Conservation (phyloP, 2,113 vertebrate species). For the Bolborhynchus lineola region DNA sequence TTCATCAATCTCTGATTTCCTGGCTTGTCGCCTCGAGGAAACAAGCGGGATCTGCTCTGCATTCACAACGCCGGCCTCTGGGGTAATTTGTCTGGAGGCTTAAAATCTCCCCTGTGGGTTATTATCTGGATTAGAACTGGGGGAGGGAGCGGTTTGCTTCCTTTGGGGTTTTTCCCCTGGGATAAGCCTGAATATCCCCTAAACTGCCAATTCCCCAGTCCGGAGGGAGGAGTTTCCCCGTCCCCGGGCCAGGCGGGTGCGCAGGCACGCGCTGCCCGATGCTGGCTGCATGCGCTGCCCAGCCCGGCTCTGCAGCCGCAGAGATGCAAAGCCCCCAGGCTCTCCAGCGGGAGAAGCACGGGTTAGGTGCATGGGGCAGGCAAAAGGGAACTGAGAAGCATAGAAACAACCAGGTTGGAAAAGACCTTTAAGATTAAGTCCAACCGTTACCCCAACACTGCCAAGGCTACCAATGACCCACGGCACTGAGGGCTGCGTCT, state of each 20-base stretch:
- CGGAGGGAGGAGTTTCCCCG: background rate
- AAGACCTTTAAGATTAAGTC: background rate
- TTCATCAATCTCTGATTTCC: constrained; percentile 42
- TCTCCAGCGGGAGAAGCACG: background rate
- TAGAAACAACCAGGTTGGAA: background rate
- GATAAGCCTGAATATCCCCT: background rate
- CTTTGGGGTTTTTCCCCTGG: background rate
- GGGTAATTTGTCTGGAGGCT: constrained; percentile 5
- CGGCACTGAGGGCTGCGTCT: background rate
- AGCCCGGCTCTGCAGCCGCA: background rate
- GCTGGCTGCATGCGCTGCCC: background rate
- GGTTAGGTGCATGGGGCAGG: background rate
- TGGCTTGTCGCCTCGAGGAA: constrained; percentile 10
- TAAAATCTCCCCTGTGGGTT: constrained; percentile 6
- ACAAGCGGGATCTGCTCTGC: constrained; percentile 19
- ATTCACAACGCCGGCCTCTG: constrained; percentile 1
- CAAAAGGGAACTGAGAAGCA: too few relatives aligned
- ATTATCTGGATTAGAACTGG: constrained; percentile 9
- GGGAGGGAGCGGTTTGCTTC: background rate
- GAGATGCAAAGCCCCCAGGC: background rate
- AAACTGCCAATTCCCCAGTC: background rate
- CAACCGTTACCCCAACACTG: background rate
- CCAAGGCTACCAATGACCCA: background rate
- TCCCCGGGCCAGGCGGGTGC: too few relatives aligned
- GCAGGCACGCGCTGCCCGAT: too few relatives aligned